Base-by-base conservation (phyloP, 2,797 vertebrate species). In the Botia kubotai region DNA sequence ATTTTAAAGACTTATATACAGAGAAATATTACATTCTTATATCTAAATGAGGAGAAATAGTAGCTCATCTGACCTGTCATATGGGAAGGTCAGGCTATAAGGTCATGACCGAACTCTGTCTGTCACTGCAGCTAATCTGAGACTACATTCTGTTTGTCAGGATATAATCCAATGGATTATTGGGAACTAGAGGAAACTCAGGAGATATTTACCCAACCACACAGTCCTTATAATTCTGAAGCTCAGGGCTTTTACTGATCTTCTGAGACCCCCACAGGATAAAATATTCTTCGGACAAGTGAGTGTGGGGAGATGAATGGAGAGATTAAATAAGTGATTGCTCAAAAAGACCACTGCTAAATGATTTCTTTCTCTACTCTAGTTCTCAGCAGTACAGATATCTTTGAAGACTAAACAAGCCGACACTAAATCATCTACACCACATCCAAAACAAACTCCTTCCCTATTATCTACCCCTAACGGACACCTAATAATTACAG, bases 81-180 rank as follows among this genome's bases (percentile, higher is more conserved):
- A 76, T n/a, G n/a, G 19, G 62, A 21, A 43, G 57, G 50, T 79
- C 62, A 77, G 26, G 67, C 36, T 52, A 10, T n/a, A 73, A 57
- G 79, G 71, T 77, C 85, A 77, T 71, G 79, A 77, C 63, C 52
- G 39, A 78, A 58, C 36, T 36, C 21, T 65, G 55, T 68, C 62
- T 77, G 72, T 82, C 76, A 82, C 26, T 13, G 17, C 36, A 79
- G 33, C 72, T 86, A 86, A 82, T 76, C 63, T 71, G 4, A 55
- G 68, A 43, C 68, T 68, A 72, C 73, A 73, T 77, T 57, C 52
- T 84, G 69, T 73, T 62, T 66, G 57, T 66, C 39, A 23, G 48
- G 13, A 19, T 72, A 67, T 83, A 83, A 83, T 82, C 72, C 75
- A 83, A 12, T 55, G 72, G 75, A 73, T 77, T 73, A 23, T 23